phyloP scores from a whole-genome alignment of 2,797 vertebrate species.

The Muraenolepis orangiensis region DNA sequence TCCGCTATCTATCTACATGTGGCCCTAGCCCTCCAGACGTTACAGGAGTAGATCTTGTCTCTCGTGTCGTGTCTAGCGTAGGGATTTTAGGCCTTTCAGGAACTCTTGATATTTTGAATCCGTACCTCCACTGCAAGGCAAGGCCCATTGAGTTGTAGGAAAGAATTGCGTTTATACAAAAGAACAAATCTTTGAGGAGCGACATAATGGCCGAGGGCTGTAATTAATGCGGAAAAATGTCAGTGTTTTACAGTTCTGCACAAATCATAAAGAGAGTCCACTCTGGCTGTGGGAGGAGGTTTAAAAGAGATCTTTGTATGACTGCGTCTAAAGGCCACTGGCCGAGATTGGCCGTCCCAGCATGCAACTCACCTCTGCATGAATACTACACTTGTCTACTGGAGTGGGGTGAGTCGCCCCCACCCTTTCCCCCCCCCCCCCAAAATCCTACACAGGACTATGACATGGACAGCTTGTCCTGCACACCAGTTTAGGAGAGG shows the following conservation, averaged over 20 bases:
- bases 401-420: constrained; percentile 69
- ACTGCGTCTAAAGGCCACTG: constrained; percentile 76
- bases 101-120: not conserved
- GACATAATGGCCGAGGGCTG: constrained; percentile 63
- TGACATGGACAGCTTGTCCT: constrained; percentile 58
- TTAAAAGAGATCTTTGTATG: constrained; percentile 95
- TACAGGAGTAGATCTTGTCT: constrained; percentile 24
- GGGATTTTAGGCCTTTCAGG: not conserved
- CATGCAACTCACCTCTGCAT: constrained; percentile 77
- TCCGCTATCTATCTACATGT: constrained; percentile 31
- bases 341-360: constrained; percentile 78
- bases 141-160: too few relatives aligned
- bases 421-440: constrained; percentile 38
- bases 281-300: constrained; percentile 84
- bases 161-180: constrained; percentile 57
- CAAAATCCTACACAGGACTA: constrained; percentile 61
- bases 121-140: constrained; percentile 60
- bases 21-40: constrained; percentile 50
- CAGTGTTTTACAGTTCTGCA: constrained; percentile 68
- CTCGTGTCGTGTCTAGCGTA: constrained; percentile 8
- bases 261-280: constrained; percentile 71
- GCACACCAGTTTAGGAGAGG: constrained; percentile 42
- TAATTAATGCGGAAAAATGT: constrained; percentile 76
- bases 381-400: constrained; percentile 79
- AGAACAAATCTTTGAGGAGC: constrained; percentile 63